A percentile compares a stretch with the other conserved stretches of the same genome.
Conservation (phyloP, 23 tunicate genomes). For the Halocynthia roretzi region DNA sequence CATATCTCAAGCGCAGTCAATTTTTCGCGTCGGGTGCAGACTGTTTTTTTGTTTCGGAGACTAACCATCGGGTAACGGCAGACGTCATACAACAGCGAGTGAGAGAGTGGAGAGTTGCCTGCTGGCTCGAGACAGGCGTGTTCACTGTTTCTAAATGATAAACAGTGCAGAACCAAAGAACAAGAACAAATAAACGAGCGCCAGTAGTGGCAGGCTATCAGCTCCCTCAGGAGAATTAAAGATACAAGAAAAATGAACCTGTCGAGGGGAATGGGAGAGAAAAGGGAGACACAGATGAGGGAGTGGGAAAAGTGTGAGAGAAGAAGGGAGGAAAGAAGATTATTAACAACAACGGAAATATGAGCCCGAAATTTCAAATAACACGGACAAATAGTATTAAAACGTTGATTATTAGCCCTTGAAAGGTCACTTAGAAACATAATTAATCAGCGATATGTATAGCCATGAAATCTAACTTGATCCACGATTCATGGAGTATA, state of each 20-base stretch:
- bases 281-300: not conserved
- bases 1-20: not conserved
- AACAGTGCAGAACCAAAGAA: constrained; percentile 35
- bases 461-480: too few species aligned
- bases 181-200: constrained; percentile 40
- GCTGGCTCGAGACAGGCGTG: constrained; percentile 25
- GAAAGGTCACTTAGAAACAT: too few species aligned
- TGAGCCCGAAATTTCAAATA: too few species aligned
- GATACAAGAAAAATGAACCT: too few species aligned
- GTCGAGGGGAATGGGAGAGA: not conserved
- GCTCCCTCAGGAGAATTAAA: not conserved
- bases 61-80: constrained; percentile 23
- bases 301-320: not conserved
- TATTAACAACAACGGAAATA: not conserved
- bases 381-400: too few species aligned
- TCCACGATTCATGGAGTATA: too few species aligned
- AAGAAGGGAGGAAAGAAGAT: not conserved
- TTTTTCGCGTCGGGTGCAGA: constrained; percentile 1
- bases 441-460: too few species aligned
- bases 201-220: constrained; percentile 11
- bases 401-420: too few species aligned
- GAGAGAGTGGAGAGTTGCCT: constrained; percentile 16
- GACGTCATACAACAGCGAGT: constrained; percentile 33
- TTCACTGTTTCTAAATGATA: constrained; percentile 16
- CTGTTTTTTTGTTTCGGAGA: constrained; percentile 23